Conservation (phyloP, 2,113 vertebrate genomes). For the Tachuris rubrigastra region DNA sequence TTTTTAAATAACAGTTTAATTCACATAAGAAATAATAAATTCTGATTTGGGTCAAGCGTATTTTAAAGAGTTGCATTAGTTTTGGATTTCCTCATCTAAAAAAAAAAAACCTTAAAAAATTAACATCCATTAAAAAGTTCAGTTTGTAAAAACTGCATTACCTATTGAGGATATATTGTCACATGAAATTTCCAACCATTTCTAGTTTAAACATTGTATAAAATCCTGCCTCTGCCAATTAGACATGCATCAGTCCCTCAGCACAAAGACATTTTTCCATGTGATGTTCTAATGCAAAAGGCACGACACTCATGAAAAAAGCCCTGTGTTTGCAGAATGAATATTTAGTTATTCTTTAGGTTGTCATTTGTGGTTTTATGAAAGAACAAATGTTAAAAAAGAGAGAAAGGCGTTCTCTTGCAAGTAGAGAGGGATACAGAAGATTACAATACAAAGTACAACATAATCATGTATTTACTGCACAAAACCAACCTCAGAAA, state of each 20-base stretch:
- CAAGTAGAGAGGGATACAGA: conserved; percentile 25
- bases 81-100: not conserved
- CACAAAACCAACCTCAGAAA: not conserved
- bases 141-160: not conserved
- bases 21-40: not conserved
- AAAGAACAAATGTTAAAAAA: conserved; percentile 54
- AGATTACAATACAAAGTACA: conserved; percentile 58
- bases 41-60: not conserved
- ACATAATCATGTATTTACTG: conserved; percentile 58
- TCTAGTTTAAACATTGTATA: not conserved
- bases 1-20: not conserved
- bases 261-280: conserved; percentile 11
- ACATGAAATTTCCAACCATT: not conserved
- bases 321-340: conserved; percentile 9
- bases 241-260: conserved; percentile 40
- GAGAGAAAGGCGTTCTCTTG: conserved; percentile 42
- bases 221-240: not conserved
- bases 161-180: not conserved
- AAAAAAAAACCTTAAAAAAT: too few species aligned
- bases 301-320: conserved; percentile 34
- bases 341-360: conserved; percentile 67
- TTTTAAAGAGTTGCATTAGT: not conserved
- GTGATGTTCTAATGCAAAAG: conserved; percentile 62
- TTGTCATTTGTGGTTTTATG: conserved; percentile 75
- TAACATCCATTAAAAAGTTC: not conserved